Evolutionary conservation across 2,113 vertebrate species (phyloP).

Genomic region (Apodemus speciosus): DNA sequence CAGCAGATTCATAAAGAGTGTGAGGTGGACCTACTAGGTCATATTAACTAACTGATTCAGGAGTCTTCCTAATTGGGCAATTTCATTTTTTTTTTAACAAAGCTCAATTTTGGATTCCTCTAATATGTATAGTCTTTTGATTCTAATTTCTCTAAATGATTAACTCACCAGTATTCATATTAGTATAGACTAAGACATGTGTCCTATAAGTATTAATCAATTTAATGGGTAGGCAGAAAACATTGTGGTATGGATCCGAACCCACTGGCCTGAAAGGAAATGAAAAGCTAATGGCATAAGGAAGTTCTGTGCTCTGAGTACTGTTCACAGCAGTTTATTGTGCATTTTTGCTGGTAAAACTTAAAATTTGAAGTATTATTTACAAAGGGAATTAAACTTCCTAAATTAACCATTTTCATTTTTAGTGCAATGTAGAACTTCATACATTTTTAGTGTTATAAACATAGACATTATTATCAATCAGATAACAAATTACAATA

Average conservation of each 20-base stretch:
- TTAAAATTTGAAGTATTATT: background rate
- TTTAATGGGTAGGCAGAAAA: background rate
- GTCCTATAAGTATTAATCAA: background rate
- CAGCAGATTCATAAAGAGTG: background rate
- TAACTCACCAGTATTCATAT: background rate
- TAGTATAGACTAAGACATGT: background rate
- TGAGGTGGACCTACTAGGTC: background rate
- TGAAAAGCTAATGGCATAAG: background rate
- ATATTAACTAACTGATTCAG: background rate
- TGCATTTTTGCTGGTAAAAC: background rate
- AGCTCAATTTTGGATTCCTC: background rate
- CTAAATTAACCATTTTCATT: conserved; percentile 21
- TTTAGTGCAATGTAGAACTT: background rate
- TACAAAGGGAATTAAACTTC: background rate
- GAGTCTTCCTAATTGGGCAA: background rate
- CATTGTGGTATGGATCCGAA: background rate
- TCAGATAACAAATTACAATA: background rate
- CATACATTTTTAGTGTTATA: conserved; percentile 21
- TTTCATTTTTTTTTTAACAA: background rate
- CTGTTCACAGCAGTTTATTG: background rate
- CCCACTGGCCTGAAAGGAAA: background rate
- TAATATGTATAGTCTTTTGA: background rate
- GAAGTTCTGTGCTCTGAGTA: background rate
- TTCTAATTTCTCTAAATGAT: background rate
- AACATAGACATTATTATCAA: background rate